phyloP scores from a whole-genome alignment of 2,113 vertebrate species.

The Polypterus senegalus region DNA sequence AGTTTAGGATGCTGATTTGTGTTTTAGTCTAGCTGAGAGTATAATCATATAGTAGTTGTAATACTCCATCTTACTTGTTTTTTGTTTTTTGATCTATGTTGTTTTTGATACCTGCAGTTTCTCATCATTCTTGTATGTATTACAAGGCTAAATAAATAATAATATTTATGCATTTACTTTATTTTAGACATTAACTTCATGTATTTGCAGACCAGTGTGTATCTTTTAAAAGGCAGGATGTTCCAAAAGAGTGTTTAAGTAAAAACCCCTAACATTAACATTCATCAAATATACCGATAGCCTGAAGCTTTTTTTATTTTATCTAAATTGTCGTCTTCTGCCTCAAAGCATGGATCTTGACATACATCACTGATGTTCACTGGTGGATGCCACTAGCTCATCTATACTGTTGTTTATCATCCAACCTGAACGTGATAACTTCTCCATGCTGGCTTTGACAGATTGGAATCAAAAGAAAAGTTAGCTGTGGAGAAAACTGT shows the following conservation, averaged over 20 bases:
- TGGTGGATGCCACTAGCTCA: constrained; percentile 61
- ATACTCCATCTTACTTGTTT: too few species aligned
- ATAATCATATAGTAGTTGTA: too few species aligned
- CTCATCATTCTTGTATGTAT: too few species aligned
- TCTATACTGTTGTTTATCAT: constrained; percentile 67
- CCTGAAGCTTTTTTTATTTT: constrained; percentile 1
- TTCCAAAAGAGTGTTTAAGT: not conserved
- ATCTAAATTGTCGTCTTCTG: constrained; percentile 16
- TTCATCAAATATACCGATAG: not conserved
- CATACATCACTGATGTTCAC: constrained; percentile 65
- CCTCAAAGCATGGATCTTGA: constrained; percentile 65
- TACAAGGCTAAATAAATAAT: too few species aligned
- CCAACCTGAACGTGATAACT: constrained; percentile 61
- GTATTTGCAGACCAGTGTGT: not conserved
- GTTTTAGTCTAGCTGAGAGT: too few species aligned
- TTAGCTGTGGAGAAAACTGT: constrained; percentile 5
- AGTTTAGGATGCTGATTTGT: too few species aligned
- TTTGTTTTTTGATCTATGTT: too few species aligned
- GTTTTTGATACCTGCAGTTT: too few species aligned
- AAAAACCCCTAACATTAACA: not conserved
- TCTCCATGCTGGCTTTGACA: constrained; percentile 51
- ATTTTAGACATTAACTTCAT: not conserved
- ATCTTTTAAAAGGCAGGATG: not conserved
- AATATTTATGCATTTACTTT: not conserved
- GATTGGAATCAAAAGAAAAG: constrained; percentile 23